These are phyloP conservation scores for Toxotes jaculatrix DNA, from an alignment of 2,113 vertebrate genomes.

Conservation along the genomic window DNA sequence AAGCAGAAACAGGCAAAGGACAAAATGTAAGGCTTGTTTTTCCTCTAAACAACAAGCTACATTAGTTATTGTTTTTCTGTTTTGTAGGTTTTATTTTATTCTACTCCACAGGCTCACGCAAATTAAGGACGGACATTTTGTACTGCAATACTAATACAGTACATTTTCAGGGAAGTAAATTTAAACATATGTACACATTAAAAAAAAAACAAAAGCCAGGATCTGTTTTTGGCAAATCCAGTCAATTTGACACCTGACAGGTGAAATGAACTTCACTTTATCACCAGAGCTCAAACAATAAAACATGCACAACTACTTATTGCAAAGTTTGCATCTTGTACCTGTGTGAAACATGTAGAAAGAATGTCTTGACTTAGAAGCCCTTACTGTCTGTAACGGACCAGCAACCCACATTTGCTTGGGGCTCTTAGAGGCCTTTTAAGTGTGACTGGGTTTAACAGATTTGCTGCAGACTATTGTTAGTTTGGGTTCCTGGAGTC, in stretches of 20 bases:
- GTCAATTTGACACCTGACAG: too few relatives aligned
- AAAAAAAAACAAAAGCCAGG: too few relatives aligned
- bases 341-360: not conserved
- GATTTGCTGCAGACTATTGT: conserved; percentile 29
- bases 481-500: conserved; percentile 2
- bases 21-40: not conserved
- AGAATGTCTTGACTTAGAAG: not conserved
- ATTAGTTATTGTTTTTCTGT: not conserved
- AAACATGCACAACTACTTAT: not conserved
- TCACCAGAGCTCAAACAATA: not conserved
- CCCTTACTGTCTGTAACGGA: not conserved
- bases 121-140: not conserved
- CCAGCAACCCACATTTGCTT: not conserved
- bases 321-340: conserved; percentile 8
- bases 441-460: conserved; percentile 31
- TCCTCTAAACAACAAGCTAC: not conserved
- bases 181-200: too few relatives aligned
- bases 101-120: not conserved
- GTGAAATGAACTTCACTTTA: not conserved
- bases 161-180: not conserved
- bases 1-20: too few relatives aligned
- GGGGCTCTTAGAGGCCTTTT: not conserved
- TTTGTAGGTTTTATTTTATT: not conserved
- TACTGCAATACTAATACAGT: not conserved
- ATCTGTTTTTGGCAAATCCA: too few relatives aligned